A percentile compares a stretch with the other conserved stretches of the same genome.
phyloP scores from a whole-genome alignment of 2,797 vertebrate species.

The Champsocephalus esox region DNA sequence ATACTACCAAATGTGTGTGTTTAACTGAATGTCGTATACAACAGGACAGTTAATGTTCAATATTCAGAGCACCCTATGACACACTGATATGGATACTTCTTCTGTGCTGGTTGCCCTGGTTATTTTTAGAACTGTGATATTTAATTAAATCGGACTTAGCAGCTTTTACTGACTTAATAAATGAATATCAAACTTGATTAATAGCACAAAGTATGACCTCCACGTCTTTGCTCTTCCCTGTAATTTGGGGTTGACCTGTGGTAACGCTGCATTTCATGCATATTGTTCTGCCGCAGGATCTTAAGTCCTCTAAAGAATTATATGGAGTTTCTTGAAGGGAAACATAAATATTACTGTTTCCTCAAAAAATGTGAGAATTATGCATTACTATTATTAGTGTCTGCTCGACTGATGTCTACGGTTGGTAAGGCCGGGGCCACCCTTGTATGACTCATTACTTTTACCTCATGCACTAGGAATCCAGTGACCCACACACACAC shows the following conservation, averaged over 20 bases:
- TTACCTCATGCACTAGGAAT: conserved; percentile 74
- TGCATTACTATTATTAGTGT: conserved; percentile 21
- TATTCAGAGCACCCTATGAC: background rate
- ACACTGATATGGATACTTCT: background rate
- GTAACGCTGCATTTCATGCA: background rate
- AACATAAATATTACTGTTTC: conserved; percentile 26
- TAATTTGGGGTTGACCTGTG: conserved; percentile 6
- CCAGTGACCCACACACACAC: conserved; percentile 58
- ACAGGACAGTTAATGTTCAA: background rate
- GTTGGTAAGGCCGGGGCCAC: conserved; percentile 51
- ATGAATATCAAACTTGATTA: conserved; percentile 4
- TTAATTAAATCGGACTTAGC: background rate
- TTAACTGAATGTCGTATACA: background rate
- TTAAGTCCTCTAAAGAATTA: conserved; percentile 41
- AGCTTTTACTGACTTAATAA: conserved; percentile 37
- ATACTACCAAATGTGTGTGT: background rate
- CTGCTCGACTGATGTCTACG: conserved; percentile 31
- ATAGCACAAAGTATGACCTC: conserved; percentile 32
- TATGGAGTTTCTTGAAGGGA: conserved; percentile 11
- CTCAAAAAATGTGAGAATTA: conserved; percentile 20
- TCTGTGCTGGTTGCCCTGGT: background rate
- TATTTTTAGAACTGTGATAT: conserved; percentile 7
- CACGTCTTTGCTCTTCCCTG: conserved; percentile 3
- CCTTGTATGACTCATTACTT: conserved; percentile 72
- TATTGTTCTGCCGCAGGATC: conserved; percentile 9